A percentile compares a stretch with the other conserved stretches of the same genome.
phyloP scores from a whole-genome alignment of 2,888 invertebrate species.

The Antheraea assamensis region DNA sequence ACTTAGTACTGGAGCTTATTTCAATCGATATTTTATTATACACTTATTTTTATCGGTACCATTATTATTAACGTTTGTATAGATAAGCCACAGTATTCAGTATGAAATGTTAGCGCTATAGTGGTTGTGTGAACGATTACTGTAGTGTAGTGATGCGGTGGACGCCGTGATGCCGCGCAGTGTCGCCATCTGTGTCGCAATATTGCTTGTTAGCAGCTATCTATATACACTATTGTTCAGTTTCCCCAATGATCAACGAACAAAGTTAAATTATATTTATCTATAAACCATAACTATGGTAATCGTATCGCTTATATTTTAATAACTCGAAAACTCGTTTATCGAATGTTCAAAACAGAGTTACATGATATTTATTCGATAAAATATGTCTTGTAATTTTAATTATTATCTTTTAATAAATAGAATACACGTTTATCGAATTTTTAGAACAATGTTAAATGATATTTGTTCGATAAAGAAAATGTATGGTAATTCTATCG shows the following conservation, averaged over 20 bases:
- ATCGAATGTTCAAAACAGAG: no score
- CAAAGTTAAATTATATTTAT: neutral
- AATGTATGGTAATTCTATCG: neutral
- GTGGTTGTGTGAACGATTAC: constrained; percentile 14
- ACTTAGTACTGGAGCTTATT: neutral
- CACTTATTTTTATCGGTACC: neutral
- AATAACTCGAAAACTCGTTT: neutral
- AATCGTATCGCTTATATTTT: neutral
- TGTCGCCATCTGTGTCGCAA: constrained; percentile 40
- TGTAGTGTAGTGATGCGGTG: constrained; percentile 29
- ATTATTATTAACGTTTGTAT: neutral
- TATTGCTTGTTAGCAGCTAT: constrained; percentile 19
- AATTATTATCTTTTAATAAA: neutral
- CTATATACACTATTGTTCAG: neutral
- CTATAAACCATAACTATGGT: neutral
- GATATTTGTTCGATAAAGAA: no score
- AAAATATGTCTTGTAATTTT: neutral
- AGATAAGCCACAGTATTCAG: neutral
- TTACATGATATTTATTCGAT: no score
- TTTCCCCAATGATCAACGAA: neutral
- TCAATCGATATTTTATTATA: neutral
- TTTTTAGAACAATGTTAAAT: no score
- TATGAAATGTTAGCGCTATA: neutral
- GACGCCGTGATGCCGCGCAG: constrained; percentile 3
- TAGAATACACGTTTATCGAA: neutral